Base-by-base conservation (phyloP, 2,888 invertebrate species). In the Syrphus vitripennis region DNA sequence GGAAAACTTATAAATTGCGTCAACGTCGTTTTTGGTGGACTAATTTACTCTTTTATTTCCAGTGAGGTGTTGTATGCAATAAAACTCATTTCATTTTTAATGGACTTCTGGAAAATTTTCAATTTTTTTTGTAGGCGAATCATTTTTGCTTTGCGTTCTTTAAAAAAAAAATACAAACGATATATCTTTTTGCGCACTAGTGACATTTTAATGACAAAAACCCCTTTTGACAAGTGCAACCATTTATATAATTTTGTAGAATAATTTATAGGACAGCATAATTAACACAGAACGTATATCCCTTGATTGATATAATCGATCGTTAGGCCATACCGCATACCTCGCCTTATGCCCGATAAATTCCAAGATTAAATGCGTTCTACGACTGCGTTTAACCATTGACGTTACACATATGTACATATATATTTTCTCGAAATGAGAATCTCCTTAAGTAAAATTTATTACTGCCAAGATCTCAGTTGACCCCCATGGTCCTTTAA, bases 401-500 rank as follows among this genome's bases (percentile, higher is more conserved):
- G 63, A 57, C 69, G 61, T 83, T 70, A 48, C 53, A 69, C 19
- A 55, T 45, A 3, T 7, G 1, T 45, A 19, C n/a, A n/a, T n/a
- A n/a, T n/a, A n/a, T 48, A 9, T 21, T 21, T 9, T 72, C 75
- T 63, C 16, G 21, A 19, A 69, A 79, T 75, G 70, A 79, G 67
- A 37, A 42, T 84, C 80, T 84, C 24, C 67, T 84, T 84, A 84
- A 84, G 80, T 80, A 84, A 72, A 84, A 84, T 76, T 84, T 84
- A 84, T 84, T 84, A 69, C 84, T 63, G 55, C 67, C 72, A 70
- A 70, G 83, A 71, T 67, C 83, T 59, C 21, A 14, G 75, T 75
- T 84, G 83, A 84, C 84, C 84, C 78, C 71, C 76, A 63, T 80
- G 84, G 80, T 84, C 84, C 76, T 84, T 84, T 84, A 84, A 84